Evolutionary conservation across 2,797 vertebrate genomes (phyloP), one percentile per base, ranked within the genome.

Genomic region (Acrocephalus scirpaceus): DNA sequence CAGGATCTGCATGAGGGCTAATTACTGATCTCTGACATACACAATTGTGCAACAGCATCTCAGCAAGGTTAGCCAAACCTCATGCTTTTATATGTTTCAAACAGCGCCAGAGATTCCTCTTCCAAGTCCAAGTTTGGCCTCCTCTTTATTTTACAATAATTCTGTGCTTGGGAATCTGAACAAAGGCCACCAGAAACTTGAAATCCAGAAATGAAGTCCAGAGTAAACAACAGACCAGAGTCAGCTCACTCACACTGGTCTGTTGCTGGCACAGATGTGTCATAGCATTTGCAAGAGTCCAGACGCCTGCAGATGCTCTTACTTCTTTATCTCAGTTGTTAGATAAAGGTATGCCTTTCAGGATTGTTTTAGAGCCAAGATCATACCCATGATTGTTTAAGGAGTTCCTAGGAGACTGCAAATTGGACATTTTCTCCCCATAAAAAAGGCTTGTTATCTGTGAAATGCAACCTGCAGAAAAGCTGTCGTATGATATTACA

Each of bases 31-130:
- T 93, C 91, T 92, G 91, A 93, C 93, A 96, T 58, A 79, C 22
- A 74, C 10, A 74, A 19, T 89, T 96, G 77, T 87, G 95, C 88
- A 97, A 97, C 50, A 94, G 30, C 83, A 85, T 94, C 72, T 85
- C 45, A 61, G 77, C 71, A 93, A 94, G 77, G 77, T 94, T 96
- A 96, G 96, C 96, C 96, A 96, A 96, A 87, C 80, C 54, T 90
- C 93, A 77, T 79, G 84, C 25, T 95, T 94, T 95, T 88, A 65
- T 82, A 88, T 48, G 36, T 91, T 94, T 94, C 90, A 89, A 87
- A 92, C 17, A 62, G 50, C 70, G 90, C 84, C 96, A 96, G 71
- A 88, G 51, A 90, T 50, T 93, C 53, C 32, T 47, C 30, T 90
- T 94, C 57, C 90, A 94, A 95, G 74, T 92, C 48, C 91, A 95